These are phyloP conservation scores for Chelidonichthys spinosus DNA, from an alignment of 2,797 vertebrate species.

Conservation along the genomic window DNA sequence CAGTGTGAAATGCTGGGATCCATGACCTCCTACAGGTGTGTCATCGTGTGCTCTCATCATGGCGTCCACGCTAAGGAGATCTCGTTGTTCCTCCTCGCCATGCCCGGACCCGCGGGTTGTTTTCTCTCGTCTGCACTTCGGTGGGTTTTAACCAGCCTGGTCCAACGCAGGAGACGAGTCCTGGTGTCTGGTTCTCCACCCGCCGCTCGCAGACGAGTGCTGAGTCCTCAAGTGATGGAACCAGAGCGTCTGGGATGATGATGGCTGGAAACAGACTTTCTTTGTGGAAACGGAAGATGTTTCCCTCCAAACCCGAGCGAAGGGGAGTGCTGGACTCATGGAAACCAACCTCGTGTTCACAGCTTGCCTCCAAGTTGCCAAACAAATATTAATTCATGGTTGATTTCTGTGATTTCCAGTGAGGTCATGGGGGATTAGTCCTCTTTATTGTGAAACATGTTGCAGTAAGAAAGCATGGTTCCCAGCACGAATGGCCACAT, in stretches of 20 bases:
- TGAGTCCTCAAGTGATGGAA: slow-evolving; percentile 47
- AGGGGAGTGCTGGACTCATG: no score
- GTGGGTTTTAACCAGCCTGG: no score
- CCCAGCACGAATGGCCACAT: neutral
- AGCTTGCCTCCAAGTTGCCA: neutral
- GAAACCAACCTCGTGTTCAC: neutral
- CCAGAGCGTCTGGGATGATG: slow-evolving; percentile 21
- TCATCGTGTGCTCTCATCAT: no score
- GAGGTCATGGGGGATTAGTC: neutral
- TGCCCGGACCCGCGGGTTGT: no score
- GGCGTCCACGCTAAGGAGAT: no score
- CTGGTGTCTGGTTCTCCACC: slow-evolving; percentile 48
- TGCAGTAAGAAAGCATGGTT: neutral
- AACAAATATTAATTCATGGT: neutral
- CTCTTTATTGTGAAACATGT: neutral
- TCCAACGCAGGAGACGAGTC: slow-evolving; percentile 24
- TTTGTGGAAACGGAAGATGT: no score
- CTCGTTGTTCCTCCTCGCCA: no score
- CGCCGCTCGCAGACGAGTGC: slow-evolving; percentile 32
- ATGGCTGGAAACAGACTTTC: slow-evolving; percentile 8
- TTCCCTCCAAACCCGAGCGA: neutral
- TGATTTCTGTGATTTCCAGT: neutral
- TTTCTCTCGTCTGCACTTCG: no score
- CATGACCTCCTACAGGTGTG: no score
- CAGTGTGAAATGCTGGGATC: no score